Evolutionary conservation across 2,797 vertebrate genomes (phyloP).

Genomic region (Streptopelia turtur): DNA sequence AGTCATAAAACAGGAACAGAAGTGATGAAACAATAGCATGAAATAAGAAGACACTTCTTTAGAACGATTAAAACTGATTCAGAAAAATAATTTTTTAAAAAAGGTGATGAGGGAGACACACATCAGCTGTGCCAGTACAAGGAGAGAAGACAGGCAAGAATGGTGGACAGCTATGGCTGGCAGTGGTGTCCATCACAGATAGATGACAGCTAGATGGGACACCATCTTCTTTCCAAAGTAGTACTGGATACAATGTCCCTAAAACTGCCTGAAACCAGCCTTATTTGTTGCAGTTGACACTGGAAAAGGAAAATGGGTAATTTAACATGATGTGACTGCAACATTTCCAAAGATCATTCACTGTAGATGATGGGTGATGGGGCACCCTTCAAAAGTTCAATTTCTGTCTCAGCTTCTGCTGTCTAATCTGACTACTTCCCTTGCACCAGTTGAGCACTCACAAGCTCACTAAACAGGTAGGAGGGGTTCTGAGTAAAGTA

Average conservation of each 20-base stretch:
- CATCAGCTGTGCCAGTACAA: not conserved
- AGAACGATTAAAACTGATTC: not conserved
- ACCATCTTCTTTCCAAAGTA: not conserved
- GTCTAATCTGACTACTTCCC: not conserved
- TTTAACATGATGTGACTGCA: not conserved
- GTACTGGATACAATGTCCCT: not conserved
- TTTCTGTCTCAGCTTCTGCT: not conserved
- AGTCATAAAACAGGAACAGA: not conserved
- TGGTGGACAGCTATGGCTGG: not conserved
- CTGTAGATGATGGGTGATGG: not conserved
- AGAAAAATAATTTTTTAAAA: not conserved
- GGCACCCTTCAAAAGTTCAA: not conserved
- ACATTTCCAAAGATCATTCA: not conserved
- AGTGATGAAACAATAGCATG: not conserved
- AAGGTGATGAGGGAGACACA: too few species aligned
- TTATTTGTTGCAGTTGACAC: not conserved
- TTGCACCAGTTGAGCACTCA: not conserved
- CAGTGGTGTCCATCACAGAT: not conserved
- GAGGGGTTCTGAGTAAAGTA: not conserved
- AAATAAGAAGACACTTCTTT: not conserved
- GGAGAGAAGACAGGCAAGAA: not conserved
- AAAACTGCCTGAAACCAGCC: not conserved
- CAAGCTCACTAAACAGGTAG: not conserved
- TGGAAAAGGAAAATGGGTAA: not conserved
- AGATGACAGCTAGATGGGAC: not conserved